These are phyloP conservation scores for Apomyelois bistriatella DNA, from an alignment of 2,888 invertebrate species.

Conservation along the genomic window DNA sequence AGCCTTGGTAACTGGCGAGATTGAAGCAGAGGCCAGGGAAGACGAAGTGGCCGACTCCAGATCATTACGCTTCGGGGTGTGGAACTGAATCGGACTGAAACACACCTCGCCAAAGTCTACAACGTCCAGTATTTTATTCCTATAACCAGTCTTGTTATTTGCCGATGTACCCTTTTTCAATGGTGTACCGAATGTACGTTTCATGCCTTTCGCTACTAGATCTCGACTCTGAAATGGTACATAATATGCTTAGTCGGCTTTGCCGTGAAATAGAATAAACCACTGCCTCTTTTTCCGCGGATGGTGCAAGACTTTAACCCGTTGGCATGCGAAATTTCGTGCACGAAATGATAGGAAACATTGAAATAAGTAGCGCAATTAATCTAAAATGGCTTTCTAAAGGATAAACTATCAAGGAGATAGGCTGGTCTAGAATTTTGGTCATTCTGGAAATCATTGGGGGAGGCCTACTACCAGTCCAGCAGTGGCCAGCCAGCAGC, in stretches of 20 bases:
- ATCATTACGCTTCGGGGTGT: slow-evolving; percentile 48
- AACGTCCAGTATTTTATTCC: slow-evolving; percentile 64
- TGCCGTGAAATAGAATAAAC: too few species aligned
- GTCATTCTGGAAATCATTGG: too few species aligned
- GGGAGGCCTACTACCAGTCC: too few species aligned
- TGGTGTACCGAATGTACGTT: slow-evolving; percentile 68
- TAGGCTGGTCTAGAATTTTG: too few species aligned
- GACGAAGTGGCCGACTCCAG: slow-evolving; percentile 46
- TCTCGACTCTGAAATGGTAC: slow-evolving; percentile 46
- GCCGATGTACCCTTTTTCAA: slow-evolving; percentile 36
- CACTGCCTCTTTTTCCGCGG: not conserved
- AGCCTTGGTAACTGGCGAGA: slow-evolving; percentile 59
- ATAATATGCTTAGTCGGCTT: not conserved
- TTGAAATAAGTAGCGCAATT: too few species aligned
- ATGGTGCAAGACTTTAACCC: too few species aligned
- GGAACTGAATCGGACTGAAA: slow-evolving; percentile 63
- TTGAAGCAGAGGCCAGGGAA: slow-evolving; percentile 53
- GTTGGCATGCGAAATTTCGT: too few species aligned
- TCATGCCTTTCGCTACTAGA: slow-evolving; percentile 57
- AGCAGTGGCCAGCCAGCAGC: too few species aligned
- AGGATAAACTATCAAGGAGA: too few species aligned
- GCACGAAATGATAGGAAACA: too few species aligned
- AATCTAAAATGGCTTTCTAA: too few species aligned
- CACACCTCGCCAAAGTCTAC: slow-evolving; percentile 63
- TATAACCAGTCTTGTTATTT: slow-evolving; percentile 45